Base-by-base conservation (phyloP, 2,113 vertebrate species). In the Zonotrichia leucophrys region DNA sequence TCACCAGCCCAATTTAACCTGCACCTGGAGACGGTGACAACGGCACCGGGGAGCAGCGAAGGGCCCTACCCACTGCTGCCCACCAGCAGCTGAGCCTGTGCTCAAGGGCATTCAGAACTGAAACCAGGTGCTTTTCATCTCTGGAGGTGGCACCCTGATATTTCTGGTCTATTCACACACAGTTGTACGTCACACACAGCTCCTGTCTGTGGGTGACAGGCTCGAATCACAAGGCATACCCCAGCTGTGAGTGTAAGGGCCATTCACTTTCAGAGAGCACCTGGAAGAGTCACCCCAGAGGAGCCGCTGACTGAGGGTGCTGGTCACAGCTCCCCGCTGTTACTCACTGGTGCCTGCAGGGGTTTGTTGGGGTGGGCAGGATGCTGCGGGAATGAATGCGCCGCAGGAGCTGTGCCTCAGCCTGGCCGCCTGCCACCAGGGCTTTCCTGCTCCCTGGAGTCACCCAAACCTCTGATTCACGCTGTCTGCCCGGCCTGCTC, bases 381-480 rank as follows among this genome's bases (percentile, higher is more conserved):
- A 83, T 69, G 93, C 80, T 76, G 78, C 3, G 35, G 92, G 88
- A 84, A 60, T 1, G 88, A 84, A 60, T 1, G 23, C 30, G n/a
- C 90, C 21, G 30, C 1, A 47, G 90, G 89, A 80, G 76, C 86
- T 9, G 64, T 89, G 89, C 67, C 85, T 83, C 85, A 47, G 14
- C 75, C 78, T 79, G 93, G 85, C 92, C 1, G 30, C 8, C 64
- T 27, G 87, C 95, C 91, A 92, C 63, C 12, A 90, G 93, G 93
- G 93, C 94, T 96, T 96, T 91, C 95, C 94, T 97, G 91, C 92
- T 93, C 93, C 90, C 35, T 46, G 78, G n/a, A 86, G 89, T 94
- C 91, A 80, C 90, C 21, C 39, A 3, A 44, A 42, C 78, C 90
- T 94, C 91, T 95, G 92, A 95, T 81, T 95, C 93, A 90, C 21